Percentiles rank a stretch among this genome's conserved stretches.
phyloP scores from a whole-genome alignment of 2,113 vertebrate species.

The Cyanoramphus novaezelandiae region DNA sequence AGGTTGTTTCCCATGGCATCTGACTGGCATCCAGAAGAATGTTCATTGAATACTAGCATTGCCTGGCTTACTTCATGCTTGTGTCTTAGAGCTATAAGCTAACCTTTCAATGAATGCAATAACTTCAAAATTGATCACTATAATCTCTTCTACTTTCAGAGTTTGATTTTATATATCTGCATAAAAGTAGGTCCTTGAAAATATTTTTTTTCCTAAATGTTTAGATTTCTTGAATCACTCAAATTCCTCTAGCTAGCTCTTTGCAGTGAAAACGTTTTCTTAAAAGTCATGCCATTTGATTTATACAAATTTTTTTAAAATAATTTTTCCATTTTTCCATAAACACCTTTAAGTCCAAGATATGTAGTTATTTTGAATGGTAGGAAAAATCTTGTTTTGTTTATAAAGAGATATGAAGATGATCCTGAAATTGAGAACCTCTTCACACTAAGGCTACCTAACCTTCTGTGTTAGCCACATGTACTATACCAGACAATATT shows the following conservation, averaged over 20 bases:
- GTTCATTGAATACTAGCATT: background rate
- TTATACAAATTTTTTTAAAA: background rate
- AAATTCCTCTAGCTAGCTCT: background rate
- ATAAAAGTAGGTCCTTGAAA: background rate
- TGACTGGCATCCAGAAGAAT: background rate
- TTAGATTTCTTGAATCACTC: background rate
- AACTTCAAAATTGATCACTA: background rate
- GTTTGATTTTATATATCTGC: background rate
- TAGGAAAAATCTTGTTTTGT: background rate
- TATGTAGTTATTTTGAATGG: background rate
- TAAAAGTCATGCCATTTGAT: background rate
- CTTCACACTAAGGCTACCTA: background rate
- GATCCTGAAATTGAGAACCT: background rate
- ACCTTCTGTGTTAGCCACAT: background rate
- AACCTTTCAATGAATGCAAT: background rate
- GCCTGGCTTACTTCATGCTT: background rate
- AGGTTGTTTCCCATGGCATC: background rate
- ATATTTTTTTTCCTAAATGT: background rate
- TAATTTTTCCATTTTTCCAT: background rate
- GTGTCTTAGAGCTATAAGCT: background rate
- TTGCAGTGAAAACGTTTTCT: background rate
- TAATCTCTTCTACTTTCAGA: background rate
- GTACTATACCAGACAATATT: background rate
- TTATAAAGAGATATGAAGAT: background rate
- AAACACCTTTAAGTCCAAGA: background rate